phyloP scores from a whole-genome alignment of 1,140 invertebrate species.

The Musca domestica region DNA sequence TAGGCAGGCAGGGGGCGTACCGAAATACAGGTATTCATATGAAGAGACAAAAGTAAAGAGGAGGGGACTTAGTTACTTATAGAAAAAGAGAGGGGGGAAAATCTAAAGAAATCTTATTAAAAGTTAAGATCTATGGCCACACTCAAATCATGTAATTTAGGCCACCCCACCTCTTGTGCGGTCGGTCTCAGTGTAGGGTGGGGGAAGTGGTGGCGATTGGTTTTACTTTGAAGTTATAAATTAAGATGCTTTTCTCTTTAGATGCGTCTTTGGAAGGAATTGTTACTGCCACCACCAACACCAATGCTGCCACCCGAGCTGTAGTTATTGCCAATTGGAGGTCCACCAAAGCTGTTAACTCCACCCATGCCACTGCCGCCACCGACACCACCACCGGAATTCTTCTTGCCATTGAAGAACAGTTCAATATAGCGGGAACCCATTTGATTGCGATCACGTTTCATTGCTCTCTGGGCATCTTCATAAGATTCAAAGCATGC shows the following conservation, averaged over 20 bases:
- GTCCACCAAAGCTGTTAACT: too few species aligned
- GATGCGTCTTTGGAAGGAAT: conserved; percentile 39
- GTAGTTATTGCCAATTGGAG: background rate
- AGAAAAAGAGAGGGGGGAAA: too few species aligned
- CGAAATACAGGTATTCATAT: too few species aligned
- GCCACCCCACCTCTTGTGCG: too few species aligned
- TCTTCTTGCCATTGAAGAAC: conserved; percentile 50
- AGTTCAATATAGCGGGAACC: conserved; percentile 85
- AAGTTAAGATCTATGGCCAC: too few species aligned
- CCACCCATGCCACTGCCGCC: conserved; percentile 19
- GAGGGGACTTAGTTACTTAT: too few species aligned
- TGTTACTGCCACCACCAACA: background rate
- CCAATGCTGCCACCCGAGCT: conserved; percentile 6
- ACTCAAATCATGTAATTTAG: too few species aligned
- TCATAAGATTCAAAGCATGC: conserved; percentile 77
- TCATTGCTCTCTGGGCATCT: conserved; percentile 74
- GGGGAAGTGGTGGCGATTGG: background rate
- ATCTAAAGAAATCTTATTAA: too few species aligned
- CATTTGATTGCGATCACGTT: conserved; percentile 82
- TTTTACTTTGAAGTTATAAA: conserved; percentile 45
- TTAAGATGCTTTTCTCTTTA: conserved; percentile 31
- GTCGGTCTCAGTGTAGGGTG: too few species aligned
- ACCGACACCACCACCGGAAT: conserved; percentile 30
- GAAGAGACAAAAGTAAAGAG: too few species aligned
- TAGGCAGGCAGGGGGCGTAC: too few species aligned